Evolutionary conservation across 2,797 vertebrate genomes (phyloP).

Genomic region (Propithecus deckenii): DNA sequence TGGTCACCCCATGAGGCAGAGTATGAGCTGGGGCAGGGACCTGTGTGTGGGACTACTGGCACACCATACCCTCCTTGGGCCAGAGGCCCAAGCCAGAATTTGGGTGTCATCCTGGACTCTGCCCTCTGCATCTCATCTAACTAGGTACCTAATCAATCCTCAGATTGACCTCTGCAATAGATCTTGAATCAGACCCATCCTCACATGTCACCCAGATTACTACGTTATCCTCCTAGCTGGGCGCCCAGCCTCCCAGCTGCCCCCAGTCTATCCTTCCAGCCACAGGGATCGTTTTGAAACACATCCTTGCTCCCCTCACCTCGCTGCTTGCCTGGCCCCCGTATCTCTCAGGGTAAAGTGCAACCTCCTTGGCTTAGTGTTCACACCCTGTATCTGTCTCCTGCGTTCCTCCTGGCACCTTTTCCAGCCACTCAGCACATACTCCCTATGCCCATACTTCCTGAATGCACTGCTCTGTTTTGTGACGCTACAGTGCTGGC

Average conservation of each 20-base stretch:
- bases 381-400: neutral
- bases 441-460: neutral
- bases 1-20: neutral
- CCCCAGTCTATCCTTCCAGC: neutral
- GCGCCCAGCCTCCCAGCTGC: neutral
- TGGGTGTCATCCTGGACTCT: neutral
- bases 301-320: neutral
- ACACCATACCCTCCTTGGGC: neutral
- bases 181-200: neutral
- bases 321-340: neutral
- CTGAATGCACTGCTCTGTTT: neutral
- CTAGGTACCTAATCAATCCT: neutral
- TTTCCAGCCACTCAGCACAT: neutral
- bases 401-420: neutral
- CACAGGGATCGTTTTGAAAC: neutral
- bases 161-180: neutral
- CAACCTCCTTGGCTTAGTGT: neutral
- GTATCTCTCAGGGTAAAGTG: neutral
- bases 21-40: neutral
- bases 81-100: neutral
- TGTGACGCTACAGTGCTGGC: neutral
- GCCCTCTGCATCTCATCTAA: neutral
- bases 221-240: neutral
- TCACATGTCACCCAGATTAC: neutral
- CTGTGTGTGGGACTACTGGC: fast-evolving